Evolutionary conservation across 92 coral and sea anemone species (phyloP), one percentile per base, ranked within the genome.

Genomic region (Scolanthus callimorphus): DNA sequence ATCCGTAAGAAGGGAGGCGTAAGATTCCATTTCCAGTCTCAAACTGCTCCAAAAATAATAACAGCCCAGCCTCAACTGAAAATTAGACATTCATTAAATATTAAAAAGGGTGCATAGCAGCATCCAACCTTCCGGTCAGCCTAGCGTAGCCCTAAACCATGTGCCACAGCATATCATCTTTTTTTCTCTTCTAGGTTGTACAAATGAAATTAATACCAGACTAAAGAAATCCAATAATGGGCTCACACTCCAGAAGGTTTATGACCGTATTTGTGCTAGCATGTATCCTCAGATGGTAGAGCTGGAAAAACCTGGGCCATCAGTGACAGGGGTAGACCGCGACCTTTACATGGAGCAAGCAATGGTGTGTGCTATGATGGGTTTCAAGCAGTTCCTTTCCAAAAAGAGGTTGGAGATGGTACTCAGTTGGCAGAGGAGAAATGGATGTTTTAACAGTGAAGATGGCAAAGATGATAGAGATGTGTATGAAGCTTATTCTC

Each of bases 301-400:
- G 59, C 37, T 68, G 0, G 90, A 87, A 49, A 66, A 60, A 46
- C 49, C 47, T 29, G 53, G 11, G 17, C 46, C 37, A 12, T 47
- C 2, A 15, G 46, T 8, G 0, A n/a, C 43, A 6, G 15, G 6
- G 43, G 15, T 15, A 34, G 57, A 73, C 3, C 59, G 77, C 37
- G 95, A 87, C 38, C 57, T 87, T 67, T 87, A 82, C 73, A 82
- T 87, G 95, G 95, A 87, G 48, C 95, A 87, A 49, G 95, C 86
- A 17, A 87, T 87, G 95, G 95, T 87, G 19, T 87, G 95, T 34
- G 90, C 83, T 1, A 76, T 80, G 27, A 77, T 87, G 85, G 95
- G 95, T 1, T 87, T 71, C 51, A 31, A 49, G 20, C 80, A 77
- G 13, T 87, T 87, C 65, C 68, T 82, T 29, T 72, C 90, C 1